Conservation (phyloP, 1,140 invertebrate species). For the Hesperophylax magnus region DNA sequence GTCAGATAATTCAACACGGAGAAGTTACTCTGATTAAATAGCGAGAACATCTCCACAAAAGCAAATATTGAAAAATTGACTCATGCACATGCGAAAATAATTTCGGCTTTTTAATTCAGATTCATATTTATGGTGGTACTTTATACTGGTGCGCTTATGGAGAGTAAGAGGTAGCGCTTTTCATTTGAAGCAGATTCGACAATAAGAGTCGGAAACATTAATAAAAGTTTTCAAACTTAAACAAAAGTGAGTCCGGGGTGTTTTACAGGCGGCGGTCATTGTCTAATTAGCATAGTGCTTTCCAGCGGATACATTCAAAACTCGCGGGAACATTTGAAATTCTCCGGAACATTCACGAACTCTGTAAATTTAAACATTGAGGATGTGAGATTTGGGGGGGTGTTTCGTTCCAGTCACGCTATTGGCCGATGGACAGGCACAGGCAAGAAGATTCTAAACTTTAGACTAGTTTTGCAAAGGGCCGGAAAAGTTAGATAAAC, state of each 20-base stretch:
- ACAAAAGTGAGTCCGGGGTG: constrained; percentile 44
- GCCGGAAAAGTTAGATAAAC: constrained; percentile 2
- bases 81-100: too few species aligned
- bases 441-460: neutral
- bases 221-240: constrained; percentile 52
- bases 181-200: constrained; percentile 43
- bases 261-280: constrained; percentile 34
- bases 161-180: too few species aligned
- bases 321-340: too few species aligned
- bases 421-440: neutral
- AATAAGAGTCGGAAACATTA: constrained; percentile 47
- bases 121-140: too few species aligned
- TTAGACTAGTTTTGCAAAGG: neutral
- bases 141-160: too few species aligned
- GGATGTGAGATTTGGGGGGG: neutral
- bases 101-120: too few species aligned
- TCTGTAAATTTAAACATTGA: neutral
- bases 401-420: neutral
- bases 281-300: constrained; percentile 47
- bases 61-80: too few species aligned
- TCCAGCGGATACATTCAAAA: too few species aligned
- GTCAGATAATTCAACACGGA: too few species aligned
- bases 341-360: too few species aligned
- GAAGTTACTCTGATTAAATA: too few species aligned
- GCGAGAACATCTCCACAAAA: too few species aligned